Conservation (phyloP, 2,888 invertebrate genomes). For the Chaitophorus viminalis region DNA sequence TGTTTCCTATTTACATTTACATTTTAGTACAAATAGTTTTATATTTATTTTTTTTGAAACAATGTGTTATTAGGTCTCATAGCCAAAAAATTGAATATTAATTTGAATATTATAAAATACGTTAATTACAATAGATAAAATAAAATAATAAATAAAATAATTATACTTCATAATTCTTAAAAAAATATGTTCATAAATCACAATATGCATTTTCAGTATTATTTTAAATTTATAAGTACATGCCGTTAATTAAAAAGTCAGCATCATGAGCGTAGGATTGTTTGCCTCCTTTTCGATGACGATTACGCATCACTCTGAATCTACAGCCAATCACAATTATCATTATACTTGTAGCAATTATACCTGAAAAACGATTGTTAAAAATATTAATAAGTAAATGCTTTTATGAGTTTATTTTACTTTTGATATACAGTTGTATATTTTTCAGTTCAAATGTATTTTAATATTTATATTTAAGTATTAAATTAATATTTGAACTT, state of each 20-base stretch:
- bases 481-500: neutral
- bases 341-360: slow-evolving; percentile 83
- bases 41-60: neutral
- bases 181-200: slow-evolving; percentile 45
- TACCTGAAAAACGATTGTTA: slow-evolving; percentile 70
- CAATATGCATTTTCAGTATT: slow-evolving; percentile 30
- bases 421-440: neutral
- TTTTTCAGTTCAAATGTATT: neutral
- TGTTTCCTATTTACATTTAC: neutral
- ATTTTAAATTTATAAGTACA: slow-evolving; percentile 81
- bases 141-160: neutral
- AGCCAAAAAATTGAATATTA: neutral
- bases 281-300: slow-evolving; percentile 81
- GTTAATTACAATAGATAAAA: slow-evolving; percentile 2
- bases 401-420: neutral
- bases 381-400: neutral
- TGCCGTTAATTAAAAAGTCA: slow-evolving; percentile 96
- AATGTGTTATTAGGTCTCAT: neutral
- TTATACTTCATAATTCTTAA: neutral
- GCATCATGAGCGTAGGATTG: slow-evolving; percentile 90
- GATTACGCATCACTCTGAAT: slow-evolving; percentile 79
- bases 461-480: neutral
- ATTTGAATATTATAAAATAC: neutral
- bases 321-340: slow-evolving; percentile 85
- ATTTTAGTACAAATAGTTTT: neutral